These are phyloP conservation scores for Regulus satrapa DNA, from an alignment of 2,113 vertebrate species.

Conservation along the genomic window DNA sequence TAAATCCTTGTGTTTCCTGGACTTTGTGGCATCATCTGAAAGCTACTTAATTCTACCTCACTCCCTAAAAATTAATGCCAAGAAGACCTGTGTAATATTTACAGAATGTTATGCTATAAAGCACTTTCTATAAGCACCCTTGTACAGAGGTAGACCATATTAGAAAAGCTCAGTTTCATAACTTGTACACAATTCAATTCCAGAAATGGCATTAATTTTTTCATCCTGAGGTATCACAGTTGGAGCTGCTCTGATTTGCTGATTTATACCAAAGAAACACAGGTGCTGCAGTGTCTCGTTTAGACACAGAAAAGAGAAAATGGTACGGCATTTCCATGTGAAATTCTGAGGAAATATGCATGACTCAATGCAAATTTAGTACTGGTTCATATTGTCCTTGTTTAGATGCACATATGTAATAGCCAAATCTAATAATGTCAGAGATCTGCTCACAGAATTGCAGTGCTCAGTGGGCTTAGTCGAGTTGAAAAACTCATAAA, in stretches of 20 bases:
- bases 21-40: neutral
- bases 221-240: neutral
- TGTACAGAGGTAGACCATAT: neutral
- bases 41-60: neutral
- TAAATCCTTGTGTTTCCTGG: neutral
- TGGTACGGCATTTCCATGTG: neutral
- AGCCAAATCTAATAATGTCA: neutral
- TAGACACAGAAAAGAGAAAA: neutral
- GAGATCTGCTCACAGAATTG: neutral
- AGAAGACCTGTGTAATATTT: neutral
- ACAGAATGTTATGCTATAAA: neutral
- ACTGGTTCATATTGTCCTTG: neutral
- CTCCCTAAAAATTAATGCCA: neutral
- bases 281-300: neutral
- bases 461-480: neutral
- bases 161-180: neutral
- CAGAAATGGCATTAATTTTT: neutral
- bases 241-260: neutral
- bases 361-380: neutral
- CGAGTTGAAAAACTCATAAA: neutral
- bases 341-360: neutral
- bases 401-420: slow-evolving; percentile 26
- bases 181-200: neutral
- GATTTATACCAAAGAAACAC: neutral
- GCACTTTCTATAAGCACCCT: neutral